Evolutionary conservation across 2,888 invertebrate species (phyloP).

Genomic region (Drosophila subquinaria): DNA sequence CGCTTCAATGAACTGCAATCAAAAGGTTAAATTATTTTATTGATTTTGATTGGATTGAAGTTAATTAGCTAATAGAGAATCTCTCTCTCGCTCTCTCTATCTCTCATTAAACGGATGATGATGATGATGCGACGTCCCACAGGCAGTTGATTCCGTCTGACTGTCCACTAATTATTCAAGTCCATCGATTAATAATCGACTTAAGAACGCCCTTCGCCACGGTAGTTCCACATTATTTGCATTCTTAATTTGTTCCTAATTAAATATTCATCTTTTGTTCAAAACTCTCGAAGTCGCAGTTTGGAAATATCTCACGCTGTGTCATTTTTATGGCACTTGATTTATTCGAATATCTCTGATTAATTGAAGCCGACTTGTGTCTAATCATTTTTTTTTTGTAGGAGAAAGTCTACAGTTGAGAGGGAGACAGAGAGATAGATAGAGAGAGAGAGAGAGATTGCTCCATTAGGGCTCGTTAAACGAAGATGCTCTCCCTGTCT

Average conservation of each 20-base stretch:
- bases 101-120: too few species aligned
- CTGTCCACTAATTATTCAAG: slow-evolving; percentile 68
- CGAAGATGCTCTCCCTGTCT: slow-evolving; percentile 25
- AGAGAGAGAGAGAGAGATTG: slow-evolving; percentile 17
- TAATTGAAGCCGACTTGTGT: slow-evolving; percentile 74
- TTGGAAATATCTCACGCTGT: slow-evolving; percentile 70
- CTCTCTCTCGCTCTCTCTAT: too few species aligned
- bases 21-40: slow-evolving; percentile 1
- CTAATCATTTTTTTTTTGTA: slow-evolving; percentile 34
- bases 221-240: slow-evolving; percentile 78
- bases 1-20: slow-evolving; percentile 48
- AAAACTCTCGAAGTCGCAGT: slow-evolving; percentile 9
- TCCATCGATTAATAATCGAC: slow-evolving; percentile 75
- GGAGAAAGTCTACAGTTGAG: slow-evolving; percentile 64
- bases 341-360: slow-evolving; percentile 76
- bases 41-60: slow-evolving; percentile 7
- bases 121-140: slow-evolving; percentile 36
- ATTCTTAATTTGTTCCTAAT: slow-evolving; percentile 79
- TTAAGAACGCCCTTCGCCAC: slow-evolving; percentile 50
- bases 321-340: slow-evolving; percentile 77
- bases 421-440: slow-evolving; percentile 15
- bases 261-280: slow-evolving; percentile 77
- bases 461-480: slow-evolving; percentile 75
- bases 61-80: slow-evolving; percentile 60
- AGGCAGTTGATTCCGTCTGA: slow-evolving; percentile 22